Evolutionary conservation across 2,888 invertebrate genomes (phyloP).

Genomic region (Pegoplata infirma): DNA sequence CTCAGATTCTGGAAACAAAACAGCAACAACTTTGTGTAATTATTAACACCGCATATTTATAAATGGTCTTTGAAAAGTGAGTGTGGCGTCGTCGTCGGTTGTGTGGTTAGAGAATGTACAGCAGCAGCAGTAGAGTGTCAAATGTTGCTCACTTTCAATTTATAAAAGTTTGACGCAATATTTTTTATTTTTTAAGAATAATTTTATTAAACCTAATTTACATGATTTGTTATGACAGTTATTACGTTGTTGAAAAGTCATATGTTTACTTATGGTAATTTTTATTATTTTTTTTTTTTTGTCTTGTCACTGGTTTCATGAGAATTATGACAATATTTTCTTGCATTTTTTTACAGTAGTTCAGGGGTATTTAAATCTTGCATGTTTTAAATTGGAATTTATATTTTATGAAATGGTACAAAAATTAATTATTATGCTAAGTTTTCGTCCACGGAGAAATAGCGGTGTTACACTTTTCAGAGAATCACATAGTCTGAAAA

Average conservation of each 20-base stretch:
- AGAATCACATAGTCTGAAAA: too few relatives aligned
- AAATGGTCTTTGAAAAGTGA: background rate
- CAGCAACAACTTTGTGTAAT: slow-evolving; percentile 10
- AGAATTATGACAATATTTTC: too few relatives aligned
- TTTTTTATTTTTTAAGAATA: background rate
- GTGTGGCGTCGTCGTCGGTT: background rate
- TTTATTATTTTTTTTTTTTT: too few relatives aligned
- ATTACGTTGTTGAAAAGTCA: slow-evolving; percentile 16
- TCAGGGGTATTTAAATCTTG: too few relatives aligned
- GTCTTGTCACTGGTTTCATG: too few relatives aligned
- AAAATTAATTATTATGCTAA: too few relatives aligned
- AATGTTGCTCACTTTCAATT: slow-evolving; percentile 14
- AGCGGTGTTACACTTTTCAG: too few relatives aligned
- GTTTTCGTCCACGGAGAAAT: too few relatives aligned
- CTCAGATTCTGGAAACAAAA: slow-evolving; percentile 15
- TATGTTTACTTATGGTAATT: background rate
- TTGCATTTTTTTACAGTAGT: too few relatives aligned
- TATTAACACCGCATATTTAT: slow-evolving; percentile 40
- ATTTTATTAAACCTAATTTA: slow-evolving; percentile 27
- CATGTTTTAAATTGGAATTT: too few relatives aligned
- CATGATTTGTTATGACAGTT: slow-evolving; percentile 41
- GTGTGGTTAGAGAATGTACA: background rate
- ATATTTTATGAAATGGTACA: too few relatives aligned
- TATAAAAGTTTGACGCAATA: slow-evolving; percentile 29
- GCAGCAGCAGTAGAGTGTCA: slow-evolving; percentile 7